A percentile compares a stretch with the other conserved stretches of the same genome.
phyloP scores from a whole-genome alignment of 2,888 invertebrate species.

The Chalcis sispes region DNA sequence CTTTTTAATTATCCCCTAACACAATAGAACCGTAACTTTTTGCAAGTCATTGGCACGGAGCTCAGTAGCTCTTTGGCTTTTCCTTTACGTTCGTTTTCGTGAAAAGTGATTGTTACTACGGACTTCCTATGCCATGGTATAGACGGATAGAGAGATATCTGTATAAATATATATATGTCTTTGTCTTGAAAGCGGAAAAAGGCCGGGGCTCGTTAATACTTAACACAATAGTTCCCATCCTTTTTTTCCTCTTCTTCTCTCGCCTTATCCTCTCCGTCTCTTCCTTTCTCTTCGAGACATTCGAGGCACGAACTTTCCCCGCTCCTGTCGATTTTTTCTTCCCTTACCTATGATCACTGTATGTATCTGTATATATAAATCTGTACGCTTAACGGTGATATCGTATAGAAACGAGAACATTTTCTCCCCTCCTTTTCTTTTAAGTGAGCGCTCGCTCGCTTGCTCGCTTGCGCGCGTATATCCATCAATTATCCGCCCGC shows the following conservation, averaged over 20 bases:
- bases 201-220: conserved; percentile 20
- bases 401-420: neutral
- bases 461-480: too few species aligned
- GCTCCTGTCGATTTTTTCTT: neutral
- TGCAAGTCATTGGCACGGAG: neutral
- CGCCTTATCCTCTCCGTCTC: conserved; percentile 1
- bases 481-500: conserved; percentile 27
- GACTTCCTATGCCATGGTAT: neutral
- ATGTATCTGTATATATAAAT: neutral
- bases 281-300: conserved; percentile 36
- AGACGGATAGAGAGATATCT: too few species aligned
- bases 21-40: conserved; percentile 3
- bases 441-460: too few species aligned
- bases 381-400: neutral
- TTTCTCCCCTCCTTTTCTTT: neutral
- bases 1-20: neutral
- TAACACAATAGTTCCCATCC: conserved; percentile 32
- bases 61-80: neutral
- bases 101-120: conserved; percentile 10
- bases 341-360: neutral
- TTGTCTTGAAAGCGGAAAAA: conserved; percentile 31
- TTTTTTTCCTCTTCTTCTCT: conserved; percentile 22
- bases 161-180: conserved; percentile 26
- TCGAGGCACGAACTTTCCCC: conserved; percentile 57
- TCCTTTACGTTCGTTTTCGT: neutral